Evolutionary conservation across 1,140 invertebrate species (phyloP).

Genomic region (Hyles vespertilio): DNA sequence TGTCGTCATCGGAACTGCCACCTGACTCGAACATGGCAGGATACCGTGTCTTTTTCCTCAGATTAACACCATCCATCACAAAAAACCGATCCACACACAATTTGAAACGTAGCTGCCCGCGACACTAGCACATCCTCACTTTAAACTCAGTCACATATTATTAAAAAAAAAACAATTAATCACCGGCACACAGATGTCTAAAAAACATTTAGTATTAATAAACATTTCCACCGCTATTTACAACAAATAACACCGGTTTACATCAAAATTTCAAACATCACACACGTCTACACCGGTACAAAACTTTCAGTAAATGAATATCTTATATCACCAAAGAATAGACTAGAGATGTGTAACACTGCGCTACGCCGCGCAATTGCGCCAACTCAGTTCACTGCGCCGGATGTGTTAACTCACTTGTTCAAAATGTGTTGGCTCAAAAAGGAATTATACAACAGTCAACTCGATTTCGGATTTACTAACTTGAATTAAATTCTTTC

Average conservation of each 20-base stretch:
- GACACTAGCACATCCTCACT: conserved; percentile 9
- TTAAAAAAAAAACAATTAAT: conserved; percentile 17
- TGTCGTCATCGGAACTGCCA: conserved; percentile 55
- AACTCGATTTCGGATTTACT: too few relatives aligned
- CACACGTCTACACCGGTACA: too few relatives aligned
- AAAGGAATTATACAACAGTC: too few relatives aligned
- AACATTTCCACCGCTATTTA: background rate
- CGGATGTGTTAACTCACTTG: too few relatives aligned
- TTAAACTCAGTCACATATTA: background rate
- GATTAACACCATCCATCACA: conserved; percentile 51
- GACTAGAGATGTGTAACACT: too few relatives aligned
- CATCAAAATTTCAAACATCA: background rate
- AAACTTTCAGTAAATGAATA: too few relatives aligned
- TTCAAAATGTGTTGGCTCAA: too few relatives aligned
- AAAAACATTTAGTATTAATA: background rate
- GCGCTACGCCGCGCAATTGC: too few relatives aligned
- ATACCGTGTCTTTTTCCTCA: conserved; percentile 57
- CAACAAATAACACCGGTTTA: background rate
- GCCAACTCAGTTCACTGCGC: too few relatives aligned
- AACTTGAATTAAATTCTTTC: too few relatives aligned
- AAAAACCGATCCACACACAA: conserved; percentile 5
- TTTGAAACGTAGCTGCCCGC: conserved; percentile 5
- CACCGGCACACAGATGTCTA: conserved; percentile 25
- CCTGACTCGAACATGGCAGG: conserved; percentile 56
- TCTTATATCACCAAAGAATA: too few relatives aligned